Percentiles rank a stretch among this genome's conserved stretches.
phyloP scores from a whole-genome alignment of 2,113 vertebrate species.

The Rhagologus leucostigma region DNA sequence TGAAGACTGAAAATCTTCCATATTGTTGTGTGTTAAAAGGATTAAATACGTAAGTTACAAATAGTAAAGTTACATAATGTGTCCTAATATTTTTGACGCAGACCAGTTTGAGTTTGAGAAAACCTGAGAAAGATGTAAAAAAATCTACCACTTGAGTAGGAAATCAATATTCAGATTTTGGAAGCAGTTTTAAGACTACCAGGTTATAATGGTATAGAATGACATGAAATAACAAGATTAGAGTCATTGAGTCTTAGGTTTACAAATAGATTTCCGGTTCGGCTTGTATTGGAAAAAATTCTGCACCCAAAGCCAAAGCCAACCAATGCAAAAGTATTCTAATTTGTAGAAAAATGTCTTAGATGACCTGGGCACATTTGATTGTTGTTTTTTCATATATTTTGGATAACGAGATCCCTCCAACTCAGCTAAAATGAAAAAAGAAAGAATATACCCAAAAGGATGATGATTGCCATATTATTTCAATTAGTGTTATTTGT shows the following conservation, averaged over 20 bases:
- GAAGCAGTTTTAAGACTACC: background rate
- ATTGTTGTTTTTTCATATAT: background rate
- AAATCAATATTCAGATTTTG: background rate
- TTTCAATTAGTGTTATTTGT: background rate
- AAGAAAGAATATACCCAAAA: background rate
- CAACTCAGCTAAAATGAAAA: background rate
- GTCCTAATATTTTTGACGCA: background rate
- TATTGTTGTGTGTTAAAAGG: background rate
- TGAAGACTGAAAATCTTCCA: background rate
- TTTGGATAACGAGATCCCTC: background rate
- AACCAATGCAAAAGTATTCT: background rate
- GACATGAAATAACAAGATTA: background rate
- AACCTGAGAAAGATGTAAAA: background rate
- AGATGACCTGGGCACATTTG: background rate
- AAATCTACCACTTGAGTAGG: background rate
- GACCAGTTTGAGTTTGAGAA: background rate
- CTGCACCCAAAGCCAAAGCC: background rate
- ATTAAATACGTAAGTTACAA: background rate
- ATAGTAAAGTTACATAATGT: background rate
- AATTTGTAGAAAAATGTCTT: background rate
- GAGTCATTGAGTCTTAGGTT: background rate
- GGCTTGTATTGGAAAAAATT: background rate
- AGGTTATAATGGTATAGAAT: fast-evolving
- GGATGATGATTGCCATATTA: background rate
- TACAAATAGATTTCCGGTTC: background rate